phyloP scores from a whole-genome alignment of 2,113 vertebrate species.

The Marmota monax region DNA sequence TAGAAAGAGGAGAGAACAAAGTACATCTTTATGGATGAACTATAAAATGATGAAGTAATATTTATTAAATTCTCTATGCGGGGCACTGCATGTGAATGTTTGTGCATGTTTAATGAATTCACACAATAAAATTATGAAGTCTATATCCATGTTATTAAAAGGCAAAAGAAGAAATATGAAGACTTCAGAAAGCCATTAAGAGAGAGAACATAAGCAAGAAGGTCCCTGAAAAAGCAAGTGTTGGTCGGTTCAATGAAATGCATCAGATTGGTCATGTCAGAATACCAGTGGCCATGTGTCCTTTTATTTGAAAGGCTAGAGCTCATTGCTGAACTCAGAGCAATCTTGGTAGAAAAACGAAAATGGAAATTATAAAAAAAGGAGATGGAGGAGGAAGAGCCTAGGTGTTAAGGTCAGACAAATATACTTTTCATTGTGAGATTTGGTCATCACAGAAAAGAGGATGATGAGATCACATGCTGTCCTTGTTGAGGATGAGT shows the following conservation, averaged over 20 bases:
- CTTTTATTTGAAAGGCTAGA: not conserved
- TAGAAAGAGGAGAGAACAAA: not conserved
- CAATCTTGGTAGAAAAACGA: not conserved
- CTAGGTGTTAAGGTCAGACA: not conserved
- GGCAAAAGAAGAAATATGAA: not conserved
- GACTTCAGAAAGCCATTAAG: not conserved
- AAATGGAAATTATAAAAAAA: not conserved
- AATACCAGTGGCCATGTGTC: not conserved
- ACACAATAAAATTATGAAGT: not conserved
- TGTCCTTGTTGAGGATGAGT: not conserved
- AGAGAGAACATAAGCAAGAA: not conserved
- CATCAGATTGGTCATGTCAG: not conserved
- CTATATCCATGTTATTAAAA: not conserved
- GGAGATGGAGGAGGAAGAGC: not conserved
- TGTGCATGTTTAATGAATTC: not conserved
- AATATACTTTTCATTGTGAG: not conserved
- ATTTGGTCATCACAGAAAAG: not conserved
- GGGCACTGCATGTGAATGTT: not conserved
- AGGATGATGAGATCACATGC: not conserved
- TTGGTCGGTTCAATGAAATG: not conserved
- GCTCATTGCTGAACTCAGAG: not conserved
- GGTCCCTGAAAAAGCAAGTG: not conserved
- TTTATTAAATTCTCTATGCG: not conserved
- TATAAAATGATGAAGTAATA: not conserved
- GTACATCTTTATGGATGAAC: not conserved